Evolutionary conservation across 2,113 vertebrate genomes (phyloP), one percentile per base, ranked within the genome.

Genomic region (Perccottus glenii): DNA sequence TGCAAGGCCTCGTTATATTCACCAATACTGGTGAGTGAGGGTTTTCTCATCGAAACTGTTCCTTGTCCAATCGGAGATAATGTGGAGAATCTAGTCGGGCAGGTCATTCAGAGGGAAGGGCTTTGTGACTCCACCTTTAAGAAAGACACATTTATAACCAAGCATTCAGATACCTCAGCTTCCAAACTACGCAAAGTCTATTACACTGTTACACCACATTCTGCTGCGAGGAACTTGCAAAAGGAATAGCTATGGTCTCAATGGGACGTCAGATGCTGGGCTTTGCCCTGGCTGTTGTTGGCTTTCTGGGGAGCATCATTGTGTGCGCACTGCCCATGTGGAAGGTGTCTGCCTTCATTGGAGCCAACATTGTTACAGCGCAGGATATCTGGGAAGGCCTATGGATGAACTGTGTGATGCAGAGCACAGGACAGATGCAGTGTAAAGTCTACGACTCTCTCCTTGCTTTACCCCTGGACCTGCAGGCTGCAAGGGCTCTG

Each of bases 361-460:
- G 90, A 3, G 90, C 91, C 79, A 93, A 93, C 80, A 93, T 93
- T 8, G 90, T 93, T 74, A 92, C 91, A 0, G 89, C 91, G 4
- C 92, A 93, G 78, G 48, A 75, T 44, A 88, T 93, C 67, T 93
- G 92, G 92, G 91, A 93, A 12, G 92, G 92, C n/a, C 19, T 93
- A 42, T 93, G 89, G 92, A 92, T 92, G 92, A 92, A 75, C 81
- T 93, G 91, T 44, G 92, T 92, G 56, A 88, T 6, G n/a, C 92
- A 93, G 83, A 93, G 92, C 66, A 93, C 91, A 0, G 92, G 92
- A 0, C 92, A 93, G 83, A 92, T 93, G 92, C 92, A 93, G 80
- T 93, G 92, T 50, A 93, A 92, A 76, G 90, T 92, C 86, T 93
- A 93, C 4, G 92, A 93, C 32, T 93, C 92, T 0, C 42, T 93